These are phyloP conservation scores for Catalaphyllia jardinei DNA, from an alignment of 64 coral and sea anemone species.

Conservation along the genomic window DNA sequence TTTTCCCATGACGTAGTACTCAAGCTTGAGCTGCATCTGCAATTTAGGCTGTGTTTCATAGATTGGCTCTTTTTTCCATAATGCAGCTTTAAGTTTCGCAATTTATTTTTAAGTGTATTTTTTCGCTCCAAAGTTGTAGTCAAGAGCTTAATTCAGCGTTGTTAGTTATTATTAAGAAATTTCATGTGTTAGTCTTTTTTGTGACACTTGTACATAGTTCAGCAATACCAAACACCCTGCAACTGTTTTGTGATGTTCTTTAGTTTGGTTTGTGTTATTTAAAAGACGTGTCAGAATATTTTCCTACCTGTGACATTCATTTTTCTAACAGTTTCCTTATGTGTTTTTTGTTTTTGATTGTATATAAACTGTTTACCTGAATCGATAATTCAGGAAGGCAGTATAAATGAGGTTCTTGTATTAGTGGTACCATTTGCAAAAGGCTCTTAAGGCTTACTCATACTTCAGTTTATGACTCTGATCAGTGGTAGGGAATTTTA, in stretches of 20 bases:
- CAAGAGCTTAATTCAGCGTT: no score
- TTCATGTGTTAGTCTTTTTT: background rate
- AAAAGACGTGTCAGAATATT: no score
- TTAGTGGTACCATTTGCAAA: background rate
- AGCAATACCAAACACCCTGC: background rate
- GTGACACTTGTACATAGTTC: conserved; percentile 13
- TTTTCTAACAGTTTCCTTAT: background rate
- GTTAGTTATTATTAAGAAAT: no score
- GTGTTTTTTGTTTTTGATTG: background rate
- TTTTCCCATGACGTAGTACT: no score
- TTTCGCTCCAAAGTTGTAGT: background rate
- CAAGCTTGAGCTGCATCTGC: background rate
- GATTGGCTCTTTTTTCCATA: background rate
- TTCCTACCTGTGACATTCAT: no score
- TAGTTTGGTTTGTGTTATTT: background rate
- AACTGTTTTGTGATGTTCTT: background rate
- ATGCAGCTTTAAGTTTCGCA: background rate
- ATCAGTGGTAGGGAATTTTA: no score
- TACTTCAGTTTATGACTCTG: no score
- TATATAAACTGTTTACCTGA: background rate
- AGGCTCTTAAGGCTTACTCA: background rate
- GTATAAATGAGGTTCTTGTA: background rate
- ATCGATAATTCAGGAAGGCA: background rate
- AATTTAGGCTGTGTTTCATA: background rate
- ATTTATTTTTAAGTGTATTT: background rate